These are phyloP conservation scores for Coelinius sp. DNA, from an alignment of 2,888 invertebrate genomes.

Conservation along the genomic window DNA sequence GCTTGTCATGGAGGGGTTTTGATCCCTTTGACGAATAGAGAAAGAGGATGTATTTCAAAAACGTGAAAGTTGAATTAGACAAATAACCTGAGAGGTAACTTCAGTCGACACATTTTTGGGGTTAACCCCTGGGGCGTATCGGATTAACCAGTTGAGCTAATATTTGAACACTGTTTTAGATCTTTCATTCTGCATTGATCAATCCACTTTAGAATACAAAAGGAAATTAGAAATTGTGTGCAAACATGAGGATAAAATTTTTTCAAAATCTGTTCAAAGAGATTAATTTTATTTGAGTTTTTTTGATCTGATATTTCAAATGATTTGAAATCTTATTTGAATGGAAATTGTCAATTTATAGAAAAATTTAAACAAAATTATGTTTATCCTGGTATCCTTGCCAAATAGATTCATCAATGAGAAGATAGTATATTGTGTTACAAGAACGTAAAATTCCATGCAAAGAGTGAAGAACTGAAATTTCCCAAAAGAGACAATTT, in stretches of 20 bases:
- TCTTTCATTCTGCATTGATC: background rate
- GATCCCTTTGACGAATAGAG: slow-evolving; percentile 28
- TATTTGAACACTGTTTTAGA: slow-evolving; percentile 7
- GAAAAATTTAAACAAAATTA: too few relatives aligned
- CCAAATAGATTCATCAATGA: too few relatives aligned
- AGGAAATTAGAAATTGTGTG: background rate
- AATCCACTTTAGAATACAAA: background rate
- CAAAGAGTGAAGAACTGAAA: too few relatives aligned
- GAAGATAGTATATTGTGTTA: too few relatives aligned
- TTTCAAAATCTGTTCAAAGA: too few relatives aligned
- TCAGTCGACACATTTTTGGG: slow-evolving; percentile 13
- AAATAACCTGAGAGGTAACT: background rate
- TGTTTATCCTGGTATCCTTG: too few relatives aligned
- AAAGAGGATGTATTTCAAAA: background rate
- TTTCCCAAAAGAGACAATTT: too few relatives aligned
- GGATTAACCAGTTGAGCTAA: slow-evolving; percentile 12
- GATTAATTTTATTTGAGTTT: too few relatives aligned
- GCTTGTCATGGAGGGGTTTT: slow-evolving; percentile 9
- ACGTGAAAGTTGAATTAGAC: background rate
- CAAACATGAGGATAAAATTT: background rate
- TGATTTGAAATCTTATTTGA: too few relatives aligned
- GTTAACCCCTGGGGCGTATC: slow-evolving; percentile 8
- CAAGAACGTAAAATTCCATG: too few relatives aligned
- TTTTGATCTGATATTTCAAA: too few relatives aligned
- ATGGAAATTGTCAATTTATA: too few relatives aligned